Evolutionary conservation across 37 sponge, comb jelly and placozoan species (phyloP), one percentile per base, ranked within the genome.

Genomic region (Beroe forskalii): DNA sequence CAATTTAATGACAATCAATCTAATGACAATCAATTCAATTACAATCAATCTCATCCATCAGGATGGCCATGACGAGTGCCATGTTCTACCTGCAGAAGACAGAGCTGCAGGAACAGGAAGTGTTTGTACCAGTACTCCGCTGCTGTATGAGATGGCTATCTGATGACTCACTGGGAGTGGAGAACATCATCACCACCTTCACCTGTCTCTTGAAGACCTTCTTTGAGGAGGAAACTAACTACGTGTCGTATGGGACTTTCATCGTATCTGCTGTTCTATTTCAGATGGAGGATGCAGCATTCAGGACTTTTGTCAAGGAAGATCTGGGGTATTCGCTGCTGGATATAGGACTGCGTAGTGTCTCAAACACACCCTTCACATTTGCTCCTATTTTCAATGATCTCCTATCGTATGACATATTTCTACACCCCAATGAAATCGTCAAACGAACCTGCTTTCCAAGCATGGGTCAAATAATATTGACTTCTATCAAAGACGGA

Each of bases 361-460:
- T 19, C 38, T 36, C 36, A 2, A 33, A 17, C 19, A 69, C 25
- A 69, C 38, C 38, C 72, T 35, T 69, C 38, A 6, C 32, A 4
- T 32, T 69, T 36, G 72, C 72, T 36, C 72, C 72, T 2, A 69
- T 69, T 14, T 69, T 69, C 19, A 69, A 69, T 37, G 72, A 69
- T 69, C 72, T 69, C 17, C 32, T 69, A 32, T 32, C 72, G 1
- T 69, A 69, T 36, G 72, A 69, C 72, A 69, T 69, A 69, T 69
- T 69, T 36, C 38, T 69, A 6, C 17, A 69, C 39, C 19, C 32
- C 6, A 9, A 69, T 14, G 32, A 69, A 35, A 17, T 69, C 28
- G 12, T 48, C 12, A 12, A 48, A 6, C 6, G 55, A 17, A 12
- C 6, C 12, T 48, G 55, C 12, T 6, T 12, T 12, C 12, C 55